These are phyloP conservation scores for Bedellia somnulentella DNA, from an alignment of 2,888 invertebrate genomes.

Conservation along the genomic window DNA sequence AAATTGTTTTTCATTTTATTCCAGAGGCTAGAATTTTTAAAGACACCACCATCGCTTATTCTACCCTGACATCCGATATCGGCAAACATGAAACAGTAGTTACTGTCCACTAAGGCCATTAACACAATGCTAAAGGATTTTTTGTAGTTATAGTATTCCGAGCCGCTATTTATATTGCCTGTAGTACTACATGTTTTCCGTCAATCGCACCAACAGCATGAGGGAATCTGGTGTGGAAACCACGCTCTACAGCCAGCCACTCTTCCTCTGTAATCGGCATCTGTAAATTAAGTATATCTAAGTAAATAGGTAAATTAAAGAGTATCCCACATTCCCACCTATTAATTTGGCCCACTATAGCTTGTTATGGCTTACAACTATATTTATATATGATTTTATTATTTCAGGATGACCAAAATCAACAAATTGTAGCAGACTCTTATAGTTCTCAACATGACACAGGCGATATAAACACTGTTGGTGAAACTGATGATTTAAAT, in stretches of 20 bases:
- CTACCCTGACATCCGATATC: constrained; percentile 13
- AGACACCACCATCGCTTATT: constrained; percentile 14
- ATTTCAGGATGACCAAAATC: no score
- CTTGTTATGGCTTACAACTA: no score
- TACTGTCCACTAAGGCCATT: constrained; percentile 8
- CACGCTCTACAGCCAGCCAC: neutral
- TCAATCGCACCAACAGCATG: constrained; percentile 14
- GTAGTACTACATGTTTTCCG: constrained; percentile 13
- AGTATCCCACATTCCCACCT: no score
- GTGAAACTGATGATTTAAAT: no score
- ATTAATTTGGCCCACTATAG: no score
- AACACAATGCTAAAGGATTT: constrained; percentile 12
- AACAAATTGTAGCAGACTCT: no score
- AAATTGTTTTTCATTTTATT: constrained; percentile 6
- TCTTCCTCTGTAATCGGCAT: neutral
- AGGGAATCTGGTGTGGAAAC: constrained; percentile 1
- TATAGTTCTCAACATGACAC: no score
- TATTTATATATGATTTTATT: no score
- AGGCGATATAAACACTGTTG: no score
- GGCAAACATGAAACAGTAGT: constrained; percentile 12
- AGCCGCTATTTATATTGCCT: constrained; percentile 13
- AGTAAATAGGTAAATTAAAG: no score
- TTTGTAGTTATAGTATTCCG: constrained; percentile 18
- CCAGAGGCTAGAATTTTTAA: constrained; percentile 8
- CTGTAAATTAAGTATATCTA: no score